Evolutionary conservation across 2,888 invertebrate genomes (phyloP).

Genomic region (Platypus cylindrus): DNA sequence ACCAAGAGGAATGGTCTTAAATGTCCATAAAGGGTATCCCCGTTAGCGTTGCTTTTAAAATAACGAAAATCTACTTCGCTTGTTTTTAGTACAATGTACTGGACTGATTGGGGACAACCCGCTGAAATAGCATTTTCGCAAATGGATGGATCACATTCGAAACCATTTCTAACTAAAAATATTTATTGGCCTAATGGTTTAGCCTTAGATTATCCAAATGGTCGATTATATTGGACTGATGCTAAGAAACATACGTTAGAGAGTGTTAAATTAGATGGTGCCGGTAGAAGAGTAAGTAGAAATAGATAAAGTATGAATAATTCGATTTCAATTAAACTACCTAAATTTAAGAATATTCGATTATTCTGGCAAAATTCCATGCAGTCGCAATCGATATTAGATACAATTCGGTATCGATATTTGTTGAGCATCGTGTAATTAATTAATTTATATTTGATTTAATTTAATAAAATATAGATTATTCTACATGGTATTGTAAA

Average conservation of each 20-base stretch:
- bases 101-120: constrained; percentile 75
- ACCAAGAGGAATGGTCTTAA: constrained; percentile 56
- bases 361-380: not conserved
- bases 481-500: constrained; percentile 49
- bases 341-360: not conserved
- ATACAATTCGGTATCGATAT: no score
- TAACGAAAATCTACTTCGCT: not conserved
- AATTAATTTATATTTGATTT: no score
- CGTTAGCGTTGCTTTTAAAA: constrained; percentile 5
- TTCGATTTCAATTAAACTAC: not conserved
- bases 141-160: constrained; percentile 69
- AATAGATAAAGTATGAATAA: not conserved
- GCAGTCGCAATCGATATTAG: no score
- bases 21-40: constrained; percentile 57
- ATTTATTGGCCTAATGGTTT: constrained; percentile 77
- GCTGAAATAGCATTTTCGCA: constrained; percentile 64
- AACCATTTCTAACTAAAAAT: constrained; percentile 48
- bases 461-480: no score
- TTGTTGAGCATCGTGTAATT: no score
- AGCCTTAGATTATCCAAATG: constrained; percentile 64
- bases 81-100: constrained; percentile 61
- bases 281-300: constrained; percentile 44
- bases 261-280: constrained; percentile 50
- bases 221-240: constrained; percentile 83
- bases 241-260: constrained; percentile 55